Base-by-base conservation (phyloP, 2,797 vertebrate species). In the Neostethus bicornis region DNA sequence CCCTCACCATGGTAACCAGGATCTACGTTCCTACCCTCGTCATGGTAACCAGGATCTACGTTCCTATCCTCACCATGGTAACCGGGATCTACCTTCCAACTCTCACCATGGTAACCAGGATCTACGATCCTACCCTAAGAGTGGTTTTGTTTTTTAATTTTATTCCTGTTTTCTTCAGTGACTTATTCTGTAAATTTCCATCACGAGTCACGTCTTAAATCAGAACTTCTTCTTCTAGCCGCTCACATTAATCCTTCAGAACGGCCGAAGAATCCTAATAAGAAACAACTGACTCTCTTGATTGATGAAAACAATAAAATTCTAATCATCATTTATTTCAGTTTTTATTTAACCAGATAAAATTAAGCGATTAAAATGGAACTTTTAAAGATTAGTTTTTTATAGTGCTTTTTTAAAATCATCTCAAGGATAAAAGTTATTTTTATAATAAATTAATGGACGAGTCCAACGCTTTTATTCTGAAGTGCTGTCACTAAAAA, bases 241-340 rank as follows among this genome's bases (percentile, higher is more conserved):
- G 51, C 29, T 39, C 19, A 47, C 37, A 72, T 73, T 76, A 78
- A 69, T 62, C 46, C 62, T 32, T 51, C 39, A 13, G 7, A 41
- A 12, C 17, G n/a, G 63, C n/a, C 0, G 31, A 47, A 48, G 11
- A 49, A 38, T 70, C 53, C 28, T 48, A 80, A 81, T 80, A 43
- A n/a, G n/a, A 70, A 68, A 68, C 37, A 50, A 85, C 72, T 70
- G 69, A 86, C 62, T 63, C 6, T 12, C 16, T 46, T 80, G 85
- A 88, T 76, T 80, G 83, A 90, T 86, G 70, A 46, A 34, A 28
- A 41, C 51, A 61, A 88, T 89, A 81, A 78, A 86, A 88, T 59
- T 74, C 74, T 66, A 59, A 75, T 84, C 66, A 77, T 75, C 74
- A 82, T 86, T 85, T 77, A 70, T 72, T 79, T 56, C n/a, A 39